phyloP scores from a whole-genome alignment of 2,888 invertebrate species.

The Meiosimyza decipiens region DNA sequence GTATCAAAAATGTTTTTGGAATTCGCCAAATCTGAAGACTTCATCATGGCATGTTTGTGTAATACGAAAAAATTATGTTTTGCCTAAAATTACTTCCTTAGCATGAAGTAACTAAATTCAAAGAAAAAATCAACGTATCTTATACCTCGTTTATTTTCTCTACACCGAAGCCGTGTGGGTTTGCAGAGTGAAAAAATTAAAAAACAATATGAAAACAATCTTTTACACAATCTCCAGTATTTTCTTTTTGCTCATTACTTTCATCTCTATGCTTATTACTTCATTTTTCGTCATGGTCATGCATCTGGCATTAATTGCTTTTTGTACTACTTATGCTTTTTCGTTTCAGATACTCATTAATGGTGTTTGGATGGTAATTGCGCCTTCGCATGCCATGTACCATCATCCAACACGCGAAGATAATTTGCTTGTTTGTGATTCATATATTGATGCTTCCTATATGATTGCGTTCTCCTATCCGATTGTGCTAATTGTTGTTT shows the following conservation, averaged over 20 bases:
- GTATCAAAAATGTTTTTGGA: no score
- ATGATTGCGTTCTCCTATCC: slow-evolving; percentile 96
- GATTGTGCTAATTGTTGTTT: slow-evolving; percentile 87
- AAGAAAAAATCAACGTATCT: no score
- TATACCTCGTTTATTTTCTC: no score
- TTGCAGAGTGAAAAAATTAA: no score
- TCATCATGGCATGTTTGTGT: no score
- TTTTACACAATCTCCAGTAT: background rate
- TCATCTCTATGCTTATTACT: slow-evolving; percentile 13
- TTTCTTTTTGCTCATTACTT: slow-evolving; percentile 1
- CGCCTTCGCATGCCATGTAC: slow-evolving; percentile 88
- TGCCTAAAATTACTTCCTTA: no score
- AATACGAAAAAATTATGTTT: no score
- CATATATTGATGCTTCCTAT: slow-evolving; percentile 91
- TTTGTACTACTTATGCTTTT: slow-evolving; percentile 4
- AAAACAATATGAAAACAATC: no score
- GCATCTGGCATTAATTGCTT: slow-evolving; percentile 4
- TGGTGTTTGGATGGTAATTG: slow-evolving; percentile 91
- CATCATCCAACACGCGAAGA: slow-evolving; percentile 92
- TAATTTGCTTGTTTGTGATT: slow-evolving; percentile 92
- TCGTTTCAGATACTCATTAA: slow-evolving; percentile 81
- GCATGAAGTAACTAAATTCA: no score
- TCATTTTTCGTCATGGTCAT: slow-evolving; percentile 11
- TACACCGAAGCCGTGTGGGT: no score
- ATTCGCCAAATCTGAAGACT: no score